These are phyloP conservation scores for Cephalopachus bancanus DNA, from an alignment of 2,797 vertebrate genomes.

Conservation along the genomic window DNA sequence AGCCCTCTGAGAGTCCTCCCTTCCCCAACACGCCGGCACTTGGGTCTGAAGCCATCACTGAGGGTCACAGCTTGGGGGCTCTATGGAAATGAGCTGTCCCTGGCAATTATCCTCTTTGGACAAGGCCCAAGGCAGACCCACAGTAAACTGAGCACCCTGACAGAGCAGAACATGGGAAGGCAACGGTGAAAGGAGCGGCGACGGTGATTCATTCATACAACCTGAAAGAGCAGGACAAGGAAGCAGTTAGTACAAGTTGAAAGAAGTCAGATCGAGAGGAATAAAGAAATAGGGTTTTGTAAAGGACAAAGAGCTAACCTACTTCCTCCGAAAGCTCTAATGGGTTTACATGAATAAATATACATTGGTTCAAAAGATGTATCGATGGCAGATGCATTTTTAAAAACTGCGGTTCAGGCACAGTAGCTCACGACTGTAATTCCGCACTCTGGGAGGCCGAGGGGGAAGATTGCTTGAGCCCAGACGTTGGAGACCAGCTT, in stretches of 20 bases:
- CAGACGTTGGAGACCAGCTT: too few species aligned
- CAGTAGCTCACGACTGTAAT: too few species aligned
- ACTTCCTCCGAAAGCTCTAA: not conserved
- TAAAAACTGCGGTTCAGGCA: too few species aligned
- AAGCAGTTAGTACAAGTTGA: not conserved
- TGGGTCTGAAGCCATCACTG: not conserved
- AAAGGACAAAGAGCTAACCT: not conserved
- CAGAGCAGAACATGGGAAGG: not conserved
- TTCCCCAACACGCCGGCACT: accelerated
- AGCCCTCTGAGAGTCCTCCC: too few species aligned
- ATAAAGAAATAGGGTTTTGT: not conserved
- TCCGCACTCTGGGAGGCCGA: too few species aligned
- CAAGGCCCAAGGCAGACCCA: not conserved
- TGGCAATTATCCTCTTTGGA: not conserved
- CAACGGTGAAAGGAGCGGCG: not conserved
- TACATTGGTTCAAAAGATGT: not conserved
- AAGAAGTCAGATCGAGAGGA: not conserved
- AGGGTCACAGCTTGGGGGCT: not conserved
- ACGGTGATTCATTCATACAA: not conserved
- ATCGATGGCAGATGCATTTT: not conserved
- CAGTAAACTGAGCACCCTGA: not conserved
- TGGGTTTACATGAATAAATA: not conserved
- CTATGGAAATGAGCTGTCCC: not conserved
- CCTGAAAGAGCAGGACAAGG: not conserved
- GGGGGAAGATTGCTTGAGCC: too few species aligned